phyloP scores from a whole-genome alignment of 2,797 vertebrate genomes.

The Otolemur crassicaudatus region DNA sequence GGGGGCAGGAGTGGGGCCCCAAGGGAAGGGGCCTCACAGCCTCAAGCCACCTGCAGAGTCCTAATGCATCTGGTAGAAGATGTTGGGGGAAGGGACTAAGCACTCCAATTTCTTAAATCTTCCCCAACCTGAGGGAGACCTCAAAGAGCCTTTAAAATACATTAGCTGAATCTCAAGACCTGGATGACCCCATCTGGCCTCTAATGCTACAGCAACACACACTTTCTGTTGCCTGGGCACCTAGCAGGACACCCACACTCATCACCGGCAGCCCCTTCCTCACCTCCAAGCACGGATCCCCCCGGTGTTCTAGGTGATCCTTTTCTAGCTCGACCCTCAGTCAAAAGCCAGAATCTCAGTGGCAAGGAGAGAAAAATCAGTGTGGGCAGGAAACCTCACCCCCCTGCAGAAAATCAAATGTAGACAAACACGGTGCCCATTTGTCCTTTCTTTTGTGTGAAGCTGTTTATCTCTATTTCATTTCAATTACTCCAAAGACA shows the following conservation, averaged over 20 bases:
- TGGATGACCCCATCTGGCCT: neutral
- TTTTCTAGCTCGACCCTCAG: neutral
- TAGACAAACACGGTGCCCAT: neutral
- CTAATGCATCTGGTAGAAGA: neutral
- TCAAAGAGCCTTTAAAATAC: neutral
- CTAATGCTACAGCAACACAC: rapidly evolving
- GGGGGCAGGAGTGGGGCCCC: rapidly evolving
- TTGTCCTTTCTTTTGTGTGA: neutral
- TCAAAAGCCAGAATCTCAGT: conserved; percentile 23
- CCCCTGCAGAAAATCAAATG: neutral
- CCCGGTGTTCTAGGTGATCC: too few species aligned
- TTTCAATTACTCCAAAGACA: conserved; percentile 66
- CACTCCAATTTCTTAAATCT: neutral
- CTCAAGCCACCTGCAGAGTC: neutral
- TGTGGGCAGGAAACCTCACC: neutral
- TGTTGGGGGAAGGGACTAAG: neutral
- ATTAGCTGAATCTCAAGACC: neutral
- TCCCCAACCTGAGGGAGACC: neutral
- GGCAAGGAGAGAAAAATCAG: neutral
- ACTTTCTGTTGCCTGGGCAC: neutral
- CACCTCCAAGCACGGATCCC: neutral
- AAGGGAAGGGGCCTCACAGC: neutral
- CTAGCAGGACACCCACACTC: neutral
- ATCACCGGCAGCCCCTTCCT: neutral
- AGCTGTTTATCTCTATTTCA: conserved; percentile 11